Conservation (phyloP, 2,113 vertebrate genomes). For the Vimba vimba region DNA sequence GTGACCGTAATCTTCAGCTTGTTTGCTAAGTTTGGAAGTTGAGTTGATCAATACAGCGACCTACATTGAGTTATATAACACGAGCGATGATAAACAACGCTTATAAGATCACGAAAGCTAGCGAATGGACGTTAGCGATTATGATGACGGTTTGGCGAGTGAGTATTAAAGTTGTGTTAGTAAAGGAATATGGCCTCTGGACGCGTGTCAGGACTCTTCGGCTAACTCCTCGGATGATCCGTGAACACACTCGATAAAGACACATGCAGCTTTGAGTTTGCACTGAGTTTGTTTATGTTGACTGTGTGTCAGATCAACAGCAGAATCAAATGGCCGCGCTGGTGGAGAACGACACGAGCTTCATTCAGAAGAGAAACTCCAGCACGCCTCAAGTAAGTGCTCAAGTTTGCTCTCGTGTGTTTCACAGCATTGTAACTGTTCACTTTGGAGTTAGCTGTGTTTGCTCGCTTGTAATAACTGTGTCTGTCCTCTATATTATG, state of each 20-base stretch:
- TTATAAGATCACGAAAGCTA: not conserved
- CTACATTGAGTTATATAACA: not conserved
- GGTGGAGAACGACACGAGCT: conserved; percentile 72
- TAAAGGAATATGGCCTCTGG: not conserved
- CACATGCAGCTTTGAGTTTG: not conserved
- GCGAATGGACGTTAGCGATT: not conserved
- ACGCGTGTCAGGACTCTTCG: not conserved
- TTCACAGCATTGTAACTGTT: not conserved
- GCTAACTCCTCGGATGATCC: not conserved
- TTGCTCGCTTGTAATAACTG: not conserved
- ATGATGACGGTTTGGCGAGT: not conserved
- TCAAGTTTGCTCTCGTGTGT: not conserved
- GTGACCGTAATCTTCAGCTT: not conserved
- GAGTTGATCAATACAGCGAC: not conserved
- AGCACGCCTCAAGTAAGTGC: conserved; percentile 65
- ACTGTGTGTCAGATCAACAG: conserved; percentile 72
- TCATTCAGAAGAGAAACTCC: conserved; percentile 76
- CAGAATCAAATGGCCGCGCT: conserved; percentile 78
- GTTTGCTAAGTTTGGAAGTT: conserved; percentile 11
- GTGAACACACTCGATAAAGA: not conserved
- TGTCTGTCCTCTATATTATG: not conserved
- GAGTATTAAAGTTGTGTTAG: not conserved
- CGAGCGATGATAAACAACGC: not conserved
- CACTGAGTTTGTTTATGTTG: not conserved
- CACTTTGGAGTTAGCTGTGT: not conserved